Conservation (phyloP, 2,113 vertebrate genomes). For the Cavia aperea region DNA sequence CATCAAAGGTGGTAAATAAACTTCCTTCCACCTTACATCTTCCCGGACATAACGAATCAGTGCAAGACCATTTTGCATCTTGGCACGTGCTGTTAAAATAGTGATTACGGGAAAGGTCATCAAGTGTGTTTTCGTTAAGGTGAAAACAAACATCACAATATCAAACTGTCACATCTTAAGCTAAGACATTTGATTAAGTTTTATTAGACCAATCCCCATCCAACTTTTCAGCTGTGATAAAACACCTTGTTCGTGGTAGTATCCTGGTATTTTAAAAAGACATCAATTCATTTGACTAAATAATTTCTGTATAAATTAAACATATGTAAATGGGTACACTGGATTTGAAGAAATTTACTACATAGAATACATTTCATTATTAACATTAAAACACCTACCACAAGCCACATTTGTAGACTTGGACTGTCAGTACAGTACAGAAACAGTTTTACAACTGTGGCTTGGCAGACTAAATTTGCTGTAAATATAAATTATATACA, state of each 20-base stretch:
- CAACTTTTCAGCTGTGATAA: background rate
- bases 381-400: background rate
- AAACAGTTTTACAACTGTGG: background rate
- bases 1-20: constrained; percentile 68
- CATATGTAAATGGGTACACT: background rate
- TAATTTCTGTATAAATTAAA: background rate
- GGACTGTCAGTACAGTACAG: background rate
- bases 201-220: background rate
- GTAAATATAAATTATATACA: background rate
- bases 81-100: constrained; percentile 64
- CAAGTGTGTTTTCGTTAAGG: background rate
- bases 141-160: background rate
- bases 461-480: background rate
- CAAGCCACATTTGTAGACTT: background rate
- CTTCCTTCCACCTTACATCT: constrained; percentile 71
- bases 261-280: constrained; percentile 1
- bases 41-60: constrained; percentile 58
- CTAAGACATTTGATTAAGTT: background rate
- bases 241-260: background rate
- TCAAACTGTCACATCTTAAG: background rate
- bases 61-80: constrained; percentile 70
- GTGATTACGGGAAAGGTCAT: background rate
- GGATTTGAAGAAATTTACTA: background rate
- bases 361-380: background rate
- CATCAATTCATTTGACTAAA: background rate